phyloP scores from a whole-genome alignment of 35 echinoderm and acorn worm species.

The Diadema setosum region DNA sequence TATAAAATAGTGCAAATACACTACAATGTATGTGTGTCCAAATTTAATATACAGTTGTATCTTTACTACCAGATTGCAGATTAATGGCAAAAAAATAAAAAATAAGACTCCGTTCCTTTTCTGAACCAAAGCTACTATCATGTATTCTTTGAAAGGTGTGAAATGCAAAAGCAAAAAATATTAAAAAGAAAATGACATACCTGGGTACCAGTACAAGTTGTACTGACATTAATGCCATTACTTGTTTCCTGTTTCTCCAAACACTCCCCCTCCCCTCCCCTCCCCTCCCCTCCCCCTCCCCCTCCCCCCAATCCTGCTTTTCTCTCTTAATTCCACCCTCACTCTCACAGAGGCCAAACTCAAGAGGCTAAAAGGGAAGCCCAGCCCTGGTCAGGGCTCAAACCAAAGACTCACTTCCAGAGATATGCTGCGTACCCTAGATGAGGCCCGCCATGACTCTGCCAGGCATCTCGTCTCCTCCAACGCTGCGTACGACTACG shows the following conservation, averaged over 20 bases:
- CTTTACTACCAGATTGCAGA: too few relatives aligned
- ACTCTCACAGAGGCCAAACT: slow-evolving; percentile 24
- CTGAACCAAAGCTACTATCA: too few relatives aligned
- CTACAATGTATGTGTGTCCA: too few relatives aligned
- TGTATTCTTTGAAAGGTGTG: too few relatives aligned
- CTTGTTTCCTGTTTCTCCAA: not conserved
- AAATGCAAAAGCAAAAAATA: not conserved
- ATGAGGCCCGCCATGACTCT: slow-evolving; percentile 8
- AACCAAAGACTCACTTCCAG: slow-evolving; percentile 9
- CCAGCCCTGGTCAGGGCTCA: not conserved
- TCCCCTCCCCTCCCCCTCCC: not conserved
- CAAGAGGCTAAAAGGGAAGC: slow-evolving; percentile 13
- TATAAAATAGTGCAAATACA: too few relatives aligned
- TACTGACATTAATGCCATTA: not conserved
- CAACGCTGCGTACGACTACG: not conserved
- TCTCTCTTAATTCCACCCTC: not conserved
- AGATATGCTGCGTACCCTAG: slow-evolving; percentile 15
- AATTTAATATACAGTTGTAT: too few relatives aligned
- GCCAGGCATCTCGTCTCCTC: slow-evolving; percentile 5
- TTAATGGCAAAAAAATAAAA: too few relatives aligned
- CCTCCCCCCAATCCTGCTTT: not conserved
- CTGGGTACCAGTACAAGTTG: not conserved
- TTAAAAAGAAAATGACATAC: not conserved
- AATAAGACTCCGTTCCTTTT: too few relatives aligned
- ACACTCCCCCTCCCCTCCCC: not conserved